Conservation (phyloP, 1,140 invertebrate genomes). For the Sarcophaga peregrina region DNA sequence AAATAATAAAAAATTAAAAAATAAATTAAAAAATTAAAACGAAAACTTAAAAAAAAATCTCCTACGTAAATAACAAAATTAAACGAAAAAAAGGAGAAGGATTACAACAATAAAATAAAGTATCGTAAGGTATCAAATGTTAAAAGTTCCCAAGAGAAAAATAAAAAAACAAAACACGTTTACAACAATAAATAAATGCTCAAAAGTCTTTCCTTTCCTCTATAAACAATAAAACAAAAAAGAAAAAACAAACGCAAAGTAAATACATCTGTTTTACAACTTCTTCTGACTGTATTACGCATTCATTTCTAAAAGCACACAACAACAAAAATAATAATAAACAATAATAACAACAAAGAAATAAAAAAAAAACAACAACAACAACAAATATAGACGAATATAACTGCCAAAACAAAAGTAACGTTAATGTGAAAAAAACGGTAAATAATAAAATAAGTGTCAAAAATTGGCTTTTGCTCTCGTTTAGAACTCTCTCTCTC, state of each 20-base stretch:
- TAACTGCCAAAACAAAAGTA: slow-evolving; percentile 17
- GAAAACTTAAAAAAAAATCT: neutral
- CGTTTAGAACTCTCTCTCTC: neutral
- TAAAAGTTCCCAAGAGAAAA: slow-evolving; percentile 14
- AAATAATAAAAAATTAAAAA: neutral
- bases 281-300: neutral
- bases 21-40: neutral
- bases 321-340: neutral
- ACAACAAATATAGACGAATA: slow-evolving; percentile 11
- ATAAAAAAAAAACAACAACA: neutral
- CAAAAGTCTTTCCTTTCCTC: neutral
- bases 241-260: neutral
- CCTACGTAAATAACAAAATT: neutral
- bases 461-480: slow-evolving; percentile 7
- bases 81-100: neutral
- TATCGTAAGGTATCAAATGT: neutral
- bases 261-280: neutral
- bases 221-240: neutral
- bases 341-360: neutral
- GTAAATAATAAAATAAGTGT: neutral
- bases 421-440: neutral
- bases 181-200: neutral
- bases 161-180: slow-evolving; percentile 3
- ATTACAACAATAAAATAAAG: too few relatives aligned
- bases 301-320: neutral